phyloP scores from a whole-genome alignment of 1,140 invertebrate genomes.

The Pogonus chalceus region DNA sequence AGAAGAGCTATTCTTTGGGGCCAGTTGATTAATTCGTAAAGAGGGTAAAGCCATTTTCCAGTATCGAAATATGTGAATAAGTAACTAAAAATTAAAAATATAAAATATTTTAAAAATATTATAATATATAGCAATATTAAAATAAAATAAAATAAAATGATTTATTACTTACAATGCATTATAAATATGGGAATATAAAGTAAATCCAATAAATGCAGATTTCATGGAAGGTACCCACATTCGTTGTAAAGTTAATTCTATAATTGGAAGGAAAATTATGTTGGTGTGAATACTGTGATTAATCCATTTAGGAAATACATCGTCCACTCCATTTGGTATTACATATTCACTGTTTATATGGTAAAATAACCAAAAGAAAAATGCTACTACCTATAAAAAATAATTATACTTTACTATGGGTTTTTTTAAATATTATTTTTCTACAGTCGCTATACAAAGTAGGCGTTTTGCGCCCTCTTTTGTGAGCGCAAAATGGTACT shows the following conservation, averaged over 20 bases:
- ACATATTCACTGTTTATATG: not conserved
- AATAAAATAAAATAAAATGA: not conserved
- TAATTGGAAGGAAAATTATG: not conserved
- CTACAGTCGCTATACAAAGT: no score
- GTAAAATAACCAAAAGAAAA: not conserved
- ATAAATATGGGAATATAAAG: not conserved
- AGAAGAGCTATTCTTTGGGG: not conserved
- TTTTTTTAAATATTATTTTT: no score
- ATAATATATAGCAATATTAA: not conserved
- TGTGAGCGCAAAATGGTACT: no score
- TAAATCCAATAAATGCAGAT: not conserved
- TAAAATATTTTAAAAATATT: not conserved
- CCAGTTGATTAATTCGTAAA: not conserved
- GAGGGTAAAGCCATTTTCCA: not conserved
- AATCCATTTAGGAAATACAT: not conserved
- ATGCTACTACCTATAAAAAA: not conserved
- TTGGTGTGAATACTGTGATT: not conserved
- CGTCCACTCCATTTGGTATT: not conserved
- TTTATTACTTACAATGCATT: not conserved
- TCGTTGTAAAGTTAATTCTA: not conserved
- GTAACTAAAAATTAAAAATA: no score
- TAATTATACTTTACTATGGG: no score
- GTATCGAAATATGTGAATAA: not conserved
- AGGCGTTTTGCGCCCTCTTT: no score
- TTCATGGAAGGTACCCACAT: not conserved